These are phyloP conservation scores for Antechinus flavipes DNA, from an alignment of 2,113 vertebrate genomes.

Conservation along the genomic window DNA sequence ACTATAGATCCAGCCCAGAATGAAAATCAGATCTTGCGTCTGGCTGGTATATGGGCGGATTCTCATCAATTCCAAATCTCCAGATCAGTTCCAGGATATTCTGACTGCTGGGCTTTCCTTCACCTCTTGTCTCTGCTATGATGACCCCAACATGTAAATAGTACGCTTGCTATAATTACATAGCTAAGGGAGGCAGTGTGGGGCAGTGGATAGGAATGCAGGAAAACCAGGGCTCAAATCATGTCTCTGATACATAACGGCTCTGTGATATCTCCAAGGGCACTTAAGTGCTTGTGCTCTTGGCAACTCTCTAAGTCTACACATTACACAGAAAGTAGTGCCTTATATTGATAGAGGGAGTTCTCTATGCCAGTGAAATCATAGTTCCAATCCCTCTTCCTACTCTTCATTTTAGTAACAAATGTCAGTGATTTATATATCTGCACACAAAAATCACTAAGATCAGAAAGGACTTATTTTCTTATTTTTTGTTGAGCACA, in stretches of 20 bases:
- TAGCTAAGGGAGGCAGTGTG: conserved; percentile 31
- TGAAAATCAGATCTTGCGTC: conserved; percentile 36
- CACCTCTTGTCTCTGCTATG: conserved; percentile 23
- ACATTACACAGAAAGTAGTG: neutral
- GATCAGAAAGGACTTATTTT: conserved; percentile 33
- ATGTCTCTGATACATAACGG: neutral
- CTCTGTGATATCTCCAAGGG: neutral
- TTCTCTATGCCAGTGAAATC: neutral
- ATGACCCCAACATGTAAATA: conserved; percentile 68
- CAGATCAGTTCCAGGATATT: conserved; percentile 58
- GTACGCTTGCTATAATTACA: conserved; percentile 73
- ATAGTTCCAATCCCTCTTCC: neutral
- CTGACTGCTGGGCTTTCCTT: conserved; percentile 62
- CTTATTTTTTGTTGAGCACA: conserved; percentile 61
- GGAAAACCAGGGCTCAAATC: neutral
- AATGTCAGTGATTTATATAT: conserved; percentile 72
- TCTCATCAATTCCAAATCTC: conserved; percentile 72
- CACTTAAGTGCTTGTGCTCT: neutral
- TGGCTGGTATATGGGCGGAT: conserved; percentile 60
- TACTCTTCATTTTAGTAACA: conserved; percentile 64
- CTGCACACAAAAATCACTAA: conserved; percentile 59
- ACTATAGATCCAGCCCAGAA: neutral
- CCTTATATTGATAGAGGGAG: neutral
- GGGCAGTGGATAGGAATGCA: neutral
- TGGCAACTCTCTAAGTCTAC: neutral